Conservation (phyloP, 2,113 vertebrate genomes). For the Glareola pratincola region DNA sequence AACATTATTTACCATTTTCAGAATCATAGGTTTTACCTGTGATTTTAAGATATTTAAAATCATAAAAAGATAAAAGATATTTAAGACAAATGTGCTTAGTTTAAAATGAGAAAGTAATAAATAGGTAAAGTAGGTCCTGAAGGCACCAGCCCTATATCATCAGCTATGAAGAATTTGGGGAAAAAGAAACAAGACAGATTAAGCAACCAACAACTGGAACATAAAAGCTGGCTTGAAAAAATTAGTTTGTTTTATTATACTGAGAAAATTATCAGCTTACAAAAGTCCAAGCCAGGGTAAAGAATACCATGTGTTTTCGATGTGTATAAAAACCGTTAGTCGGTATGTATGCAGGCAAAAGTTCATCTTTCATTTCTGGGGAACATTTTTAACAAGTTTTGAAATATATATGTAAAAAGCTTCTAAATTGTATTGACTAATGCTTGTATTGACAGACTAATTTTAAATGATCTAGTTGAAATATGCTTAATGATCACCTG, state of each 20-base stretch:
- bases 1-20: background rate
- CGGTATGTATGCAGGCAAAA: background rate
- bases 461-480: background rate
- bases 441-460: background rate
- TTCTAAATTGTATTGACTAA: background rate
- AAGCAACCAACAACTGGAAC: background rate
- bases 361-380: background rate
- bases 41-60: background rate
- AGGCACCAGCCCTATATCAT: background rate
- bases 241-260: conserved; percentile 19
- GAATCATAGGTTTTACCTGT: background rate
- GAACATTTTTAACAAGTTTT: background rate
- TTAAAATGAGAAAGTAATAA: background rate
- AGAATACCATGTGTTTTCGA: background rate
- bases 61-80: no score
- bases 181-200: background rate
- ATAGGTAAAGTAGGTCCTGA: background rate
- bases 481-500: background rate
- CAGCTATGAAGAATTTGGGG: background rate
- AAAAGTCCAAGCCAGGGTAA: background rate
- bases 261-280: conserved; percentile 17
- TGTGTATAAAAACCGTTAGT: background rate
- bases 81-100: background rate
- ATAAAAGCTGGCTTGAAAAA: background rate
- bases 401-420: background rate